Evolutionary conservation across 1,140 invertebrate species (phyloP).

Genomic region (Xylocopa sonorina): DNA sequence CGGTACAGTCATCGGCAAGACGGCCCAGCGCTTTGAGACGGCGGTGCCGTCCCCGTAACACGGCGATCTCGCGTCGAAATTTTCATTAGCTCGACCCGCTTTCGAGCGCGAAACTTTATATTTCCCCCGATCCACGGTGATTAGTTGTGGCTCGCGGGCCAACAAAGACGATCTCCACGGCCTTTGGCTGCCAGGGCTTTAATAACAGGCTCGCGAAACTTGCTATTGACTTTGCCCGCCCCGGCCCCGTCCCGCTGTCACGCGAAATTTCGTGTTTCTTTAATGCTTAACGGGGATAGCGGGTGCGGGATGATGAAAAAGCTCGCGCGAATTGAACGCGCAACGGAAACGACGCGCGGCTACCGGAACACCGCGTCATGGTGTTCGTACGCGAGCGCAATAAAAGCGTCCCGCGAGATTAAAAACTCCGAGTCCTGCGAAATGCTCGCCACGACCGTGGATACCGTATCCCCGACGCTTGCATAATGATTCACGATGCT

Average conservation of each 20-base stretch:
- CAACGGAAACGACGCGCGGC: background rate
- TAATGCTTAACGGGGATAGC: background rate
- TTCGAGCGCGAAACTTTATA: background rate
- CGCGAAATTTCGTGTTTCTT: background rate
- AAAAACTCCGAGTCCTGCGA: conserved; percentile 10
- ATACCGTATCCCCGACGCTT: background rate
- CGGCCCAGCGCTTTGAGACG: background rate
- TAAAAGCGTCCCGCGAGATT: conserved; percentile 20
- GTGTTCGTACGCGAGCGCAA: no score
- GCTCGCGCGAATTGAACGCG: background rate
- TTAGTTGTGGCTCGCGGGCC: background rate
- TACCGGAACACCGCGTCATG: conserved; percentile 1
- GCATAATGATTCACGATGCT: background rate
- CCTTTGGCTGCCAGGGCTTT: background rate
- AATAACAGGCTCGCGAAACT: background rate
- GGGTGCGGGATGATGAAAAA: background rate
- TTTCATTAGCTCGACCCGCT: background rate
- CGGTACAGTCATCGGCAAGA: conserved; percentile 63
- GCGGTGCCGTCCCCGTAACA: background rate
- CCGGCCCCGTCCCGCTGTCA: background rate
- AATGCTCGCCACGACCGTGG: background rate
- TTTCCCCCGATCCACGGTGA: background rate
- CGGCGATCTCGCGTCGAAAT: background rate
- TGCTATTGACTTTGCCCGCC: no score
- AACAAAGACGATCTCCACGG: background rate